These are phyloP conservation scores for Cyprinus carpio DNA, from an alignment of 2,113 vertebrate species.

Conservation along the genomic window DNA sequence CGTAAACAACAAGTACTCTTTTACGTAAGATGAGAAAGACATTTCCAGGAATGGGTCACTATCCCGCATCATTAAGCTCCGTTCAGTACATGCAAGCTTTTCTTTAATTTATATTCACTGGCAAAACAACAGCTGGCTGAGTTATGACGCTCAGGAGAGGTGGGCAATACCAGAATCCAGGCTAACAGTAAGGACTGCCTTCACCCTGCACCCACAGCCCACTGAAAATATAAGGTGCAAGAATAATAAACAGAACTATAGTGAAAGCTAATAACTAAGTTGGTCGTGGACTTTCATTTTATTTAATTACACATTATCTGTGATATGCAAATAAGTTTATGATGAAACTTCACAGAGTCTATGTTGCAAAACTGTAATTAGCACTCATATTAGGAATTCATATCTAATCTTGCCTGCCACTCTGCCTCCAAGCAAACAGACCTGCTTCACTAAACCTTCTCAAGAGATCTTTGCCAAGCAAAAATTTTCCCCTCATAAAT, in stretches of 20 bases:
- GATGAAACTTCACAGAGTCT: not conserved
- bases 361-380: conserved; percentile 5
- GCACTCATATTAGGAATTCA: conserved; percentile 13
- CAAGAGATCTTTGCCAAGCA: not conserved
- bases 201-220: not conserved
- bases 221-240: not conserved
- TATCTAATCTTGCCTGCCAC: not conserved
- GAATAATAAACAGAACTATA: not conserved
- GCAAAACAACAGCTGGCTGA: conserved; percentile 6
- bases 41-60: conserved; percentile 42
- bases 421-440: not conserved
- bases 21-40: conserved; percentile 26
- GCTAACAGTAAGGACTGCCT: conserved; percentile 1
- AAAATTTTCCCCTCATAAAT: conserved; percentile 11
- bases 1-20: not conserved
- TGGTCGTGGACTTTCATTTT: not conserved
- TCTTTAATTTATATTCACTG: conserved; percentile 4
- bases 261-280: not conserved
- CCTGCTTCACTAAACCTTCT: conserved; percentile 15
- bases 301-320: conserved; percentile 1
- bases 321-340: not conserved
- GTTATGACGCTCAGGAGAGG: not conserved
- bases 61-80: conserved; percentile 31
- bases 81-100: conserved; percentile 22
- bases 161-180: not conserved